phyloP scores from a whole-genome alignment of 2,797 vertebrate species.

The Potorous gilbertii region DNA sequence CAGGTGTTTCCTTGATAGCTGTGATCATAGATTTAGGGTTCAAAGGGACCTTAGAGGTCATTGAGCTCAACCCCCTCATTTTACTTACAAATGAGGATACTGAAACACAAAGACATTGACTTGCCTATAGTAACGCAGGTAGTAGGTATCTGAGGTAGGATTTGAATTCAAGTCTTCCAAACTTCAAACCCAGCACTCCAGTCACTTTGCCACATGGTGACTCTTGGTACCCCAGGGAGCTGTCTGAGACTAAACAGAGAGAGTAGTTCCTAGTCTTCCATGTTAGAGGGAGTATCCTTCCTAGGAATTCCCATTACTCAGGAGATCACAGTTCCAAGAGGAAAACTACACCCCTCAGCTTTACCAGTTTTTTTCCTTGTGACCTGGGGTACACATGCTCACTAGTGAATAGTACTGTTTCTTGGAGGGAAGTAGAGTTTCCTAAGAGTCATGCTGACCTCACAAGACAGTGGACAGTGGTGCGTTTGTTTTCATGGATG shows the following conservation, averaged over 20 bases:
- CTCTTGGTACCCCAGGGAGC: neutral
- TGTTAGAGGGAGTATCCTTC: neutral
- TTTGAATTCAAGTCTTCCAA: neutral
- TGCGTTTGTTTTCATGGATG: neutral
- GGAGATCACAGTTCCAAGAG: neutral
- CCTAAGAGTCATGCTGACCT: neutral
- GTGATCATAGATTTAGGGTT: neutral
- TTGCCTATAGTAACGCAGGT: neutral
- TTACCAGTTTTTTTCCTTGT: neutral
- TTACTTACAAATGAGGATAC: neutral
- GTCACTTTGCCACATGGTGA: neutral
- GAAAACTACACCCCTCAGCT: neutral
- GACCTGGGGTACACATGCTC: neutral
- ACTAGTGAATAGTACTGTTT: neutral
- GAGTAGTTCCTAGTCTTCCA: neutral
- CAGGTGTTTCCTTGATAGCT: neutral
- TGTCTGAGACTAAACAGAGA: neutral
- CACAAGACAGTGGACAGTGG: neutral
- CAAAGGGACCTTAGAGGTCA: neutral
- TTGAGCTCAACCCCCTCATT: neutral
- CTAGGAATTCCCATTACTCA: neutral
- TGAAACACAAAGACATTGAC: neutral
- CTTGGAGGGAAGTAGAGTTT: neutral
- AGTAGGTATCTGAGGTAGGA: neutral
- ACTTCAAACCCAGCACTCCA: neutral